Evolutionary conservation across 2,888 invertebrate species (phyloP).

Genomic region (Philonicus albiceps): DNA sequence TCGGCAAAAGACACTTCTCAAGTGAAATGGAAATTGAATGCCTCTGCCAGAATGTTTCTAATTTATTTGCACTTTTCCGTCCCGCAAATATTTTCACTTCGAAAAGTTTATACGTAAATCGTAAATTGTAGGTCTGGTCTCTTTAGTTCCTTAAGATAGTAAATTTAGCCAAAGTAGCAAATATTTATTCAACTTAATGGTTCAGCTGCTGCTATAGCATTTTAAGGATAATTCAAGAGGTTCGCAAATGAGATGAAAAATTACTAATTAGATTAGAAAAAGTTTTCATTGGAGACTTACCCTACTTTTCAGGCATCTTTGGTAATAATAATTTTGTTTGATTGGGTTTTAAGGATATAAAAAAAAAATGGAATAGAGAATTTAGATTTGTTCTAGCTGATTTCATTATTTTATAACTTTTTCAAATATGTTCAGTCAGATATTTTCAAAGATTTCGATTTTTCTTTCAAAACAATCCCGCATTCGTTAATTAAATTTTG

Average conservation of each 20-base stretch:
- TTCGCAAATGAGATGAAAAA: background rate
- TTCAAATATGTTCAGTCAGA: no score
- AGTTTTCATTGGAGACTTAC: background rate
- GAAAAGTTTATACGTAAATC: background rate
- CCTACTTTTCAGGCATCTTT: no score
- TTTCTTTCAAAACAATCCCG: no score
- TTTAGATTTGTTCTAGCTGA: no score
- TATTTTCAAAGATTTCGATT: no score
- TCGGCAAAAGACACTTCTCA: background rate
- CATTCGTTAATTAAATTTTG: no score
- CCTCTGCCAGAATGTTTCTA: background rate
- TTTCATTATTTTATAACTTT: no score
- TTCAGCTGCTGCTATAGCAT: background rate
- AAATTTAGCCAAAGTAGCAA: background rate
- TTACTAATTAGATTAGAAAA: background rate
- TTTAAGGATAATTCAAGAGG: background rate
- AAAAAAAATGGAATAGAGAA: no score
- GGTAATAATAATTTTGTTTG: background rate
- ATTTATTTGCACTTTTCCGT: background rate
- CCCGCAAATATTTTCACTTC: background rate
- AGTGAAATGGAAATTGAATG: background rate
- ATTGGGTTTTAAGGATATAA: background rate
- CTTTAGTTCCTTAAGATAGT: background rate
- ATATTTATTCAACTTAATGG: background rate
- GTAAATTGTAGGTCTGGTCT: background rate